These are phyloP conservation scores for Pseudopleuronectes americanus DNA, from an alignment of 2,797 vertebrate genomes.

Conservation along the genomic window DNA sequence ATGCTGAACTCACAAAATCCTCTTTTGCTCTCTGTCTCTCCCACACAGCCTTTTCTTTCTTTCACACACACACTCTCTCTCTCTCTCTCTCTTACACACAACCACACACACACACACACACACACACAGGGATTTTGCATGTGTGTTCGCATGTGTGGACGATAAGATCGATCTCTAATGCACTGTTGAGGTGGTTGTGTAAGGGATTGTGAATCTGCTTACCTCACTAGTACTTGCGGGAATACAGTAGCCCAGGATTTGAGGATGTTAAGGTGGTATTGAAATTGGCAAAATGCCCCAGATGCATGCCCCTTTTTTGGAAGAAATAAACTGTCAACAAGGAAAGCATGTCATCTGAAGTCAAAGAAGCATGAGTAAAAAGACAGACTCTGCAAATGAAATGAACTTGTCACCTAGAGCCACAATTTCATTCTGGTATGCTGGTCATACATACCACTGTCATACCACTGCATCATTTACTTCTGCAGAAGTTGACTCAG, in stretches of 20 bases:
- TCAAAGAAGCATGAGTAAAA: slow-evolving; percentile 39
- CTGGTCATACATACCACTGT: slow-evolving; percentile 57
- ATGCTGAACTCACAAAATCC: slow-evolving; percentile 77
- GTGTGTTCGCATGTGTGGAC: background rate
- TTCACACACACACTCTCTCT: slow-evolving; percentile 9
- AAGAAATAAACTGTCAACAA: slow-evolving; percentile 25
- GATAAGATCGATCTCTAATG: slow-evolving; percentile 33
- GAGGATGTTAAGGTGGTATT: slow-evolving; percentile 13
- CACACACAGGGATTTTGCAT: slow-evolving; percentile 9
- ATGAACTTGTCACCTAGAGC: slow-evolving; percentile 54
- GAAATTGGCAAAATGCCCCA: background rate
- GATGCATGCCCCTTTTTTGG: slow-evolving; percentile 28
- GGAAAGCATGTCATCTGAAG: slow-evolving; percentile 30
- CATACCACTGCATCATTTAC: slow-evolving; percentile 59
- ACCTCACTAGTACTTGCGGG: slow-evolving; percentile 14
- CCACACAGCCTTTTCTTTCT: slow-evolving; percentile 35
- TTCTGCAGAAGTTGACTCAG: slow-evolving; percentile 57
- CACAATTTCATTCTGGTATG: slow-evolving; percentile 52
- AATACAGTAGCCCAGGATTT: slow-evolving; percentile 11
- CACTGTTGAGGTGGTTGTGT: slow-evolving; percentile 39
- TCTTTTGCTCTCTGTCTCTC: slow-evolving; percentile 37
- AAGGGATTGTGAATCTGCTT: slow-evolving; percentile 34
- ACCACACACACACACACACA: slow-evolving; percentile 12
- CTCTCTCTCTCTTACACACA: background rate
- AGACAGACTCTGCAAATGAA: slow-evolving; percentile 23